Conservation (phyloP, 1,140 invertebrate genomes). For the Druon quercuslanigerum region DNA sequence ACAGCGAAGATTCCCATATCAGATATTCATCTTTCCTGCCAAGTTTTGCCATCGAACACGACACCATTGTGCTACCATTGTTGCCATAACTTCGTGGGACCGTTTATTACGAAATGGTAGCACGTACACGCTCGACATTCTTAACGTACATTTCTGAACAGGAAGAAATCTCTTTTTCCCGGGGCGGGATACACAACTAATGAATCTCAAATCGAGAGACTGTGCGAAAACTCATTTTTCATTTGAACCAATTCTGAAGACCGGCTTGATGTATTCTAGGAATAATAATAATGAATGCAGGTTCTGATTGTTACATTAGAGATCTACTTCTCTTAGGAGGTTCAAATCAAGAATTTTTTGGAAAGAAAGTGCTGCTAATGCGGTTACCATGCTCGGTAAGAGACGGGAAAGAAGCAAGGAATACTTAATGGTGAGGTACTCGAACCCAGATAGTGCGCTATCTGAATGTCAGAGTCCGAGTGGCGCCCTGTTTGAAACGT, state of each 20-base stretch:
- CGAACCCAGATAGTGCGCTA: neutral
- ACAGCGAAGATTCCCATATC: conserved; percentile 57
- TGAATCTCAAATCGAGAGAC: neutral
- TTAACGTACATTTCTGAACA: conserved; percentile 13
- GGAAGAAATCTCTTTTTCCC: conserved; percentile 10
- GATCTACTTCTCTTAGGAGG: too few relatives aligned
- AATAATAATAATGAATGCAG: too few relatives aligned
- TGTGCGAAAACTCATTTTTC: neutral
- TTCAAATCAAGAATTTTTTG: neutral
- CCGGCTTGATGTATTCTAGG: too few relatives aligned
- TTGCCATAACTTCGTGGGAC: conserved; percentile 53
- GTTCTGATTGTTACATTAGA: too few relatives aligned
- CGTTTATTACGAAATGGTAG: conserved; percentile 53
- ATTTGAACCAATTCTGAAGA: neutral
- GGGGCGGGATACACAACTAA: neutral
- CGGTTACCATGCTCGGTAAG: neutral
- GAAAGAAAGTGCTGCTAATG: neutral
- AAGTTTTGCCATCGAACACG: conserved; percentile 57
- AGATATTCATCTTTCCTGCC: conserved; percentile 60
- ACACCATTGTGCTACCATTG: conserved; percentile 53
- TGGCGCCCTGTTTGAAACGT: neutral
- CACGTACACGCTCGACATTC: conserved; percentile 44
- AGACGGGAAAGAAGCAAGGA: neutral
- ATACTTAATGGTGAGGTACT: neutral
- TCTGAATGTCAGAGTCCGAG: neutral